These are phyloP conservation scores for Phataginus tricuspis DNA, from an alignment of 2,797 vertebrate species.

Conservation along the genomic window DNA sequence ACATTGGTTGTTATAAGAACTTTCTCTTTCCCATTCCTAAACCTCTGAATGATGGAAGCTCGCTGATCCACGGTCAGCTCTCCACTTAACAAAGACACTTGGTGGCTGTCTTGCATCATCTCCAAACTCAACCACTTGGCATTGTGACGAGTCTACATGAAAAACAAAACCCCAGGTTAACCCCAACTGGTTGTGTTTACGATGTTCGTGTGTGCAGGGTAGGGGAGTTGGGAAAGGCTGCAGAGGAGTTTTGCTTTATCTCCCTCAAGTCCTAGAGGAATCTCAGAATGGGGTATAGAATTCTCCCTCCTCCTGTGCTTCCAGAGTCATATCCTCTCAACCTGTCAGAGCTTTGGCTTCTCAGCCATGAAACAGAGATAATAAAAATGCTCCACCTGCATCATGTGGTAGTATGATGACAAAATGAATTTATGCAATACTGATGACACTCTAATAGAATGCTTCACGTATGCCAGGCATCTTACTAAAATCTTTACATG, in stretches of 20 bases:
- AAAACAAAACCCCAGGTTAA: not conserved
- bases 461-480: not conserved
- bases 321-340: not conserved
- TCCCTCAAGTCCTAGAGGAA: not conserved
- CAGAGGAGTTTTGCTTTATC: not conserved
- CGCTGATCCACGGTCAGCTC: constrained; percentile 85
- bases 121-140: constrained; percentile 82
- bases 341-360: not conserved
- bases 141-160: constrained; percentile 81
- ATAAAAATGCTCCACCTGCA: not conserved
- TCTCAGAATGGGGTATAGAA: not conserved
- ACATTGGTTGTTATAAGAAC: constrained; percentile 89
- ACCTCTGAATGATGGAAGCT: constrained; percentile 86
- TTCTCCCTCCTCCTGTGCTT: not conserved
- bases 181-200: not conserved
- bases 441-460: not conserved
- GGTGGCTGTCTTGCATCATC: constrained; percentile 85
- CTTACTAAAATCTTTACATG: not conserved
- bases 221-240: not conserved
- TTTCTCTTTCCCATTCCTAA: constrained; percentile 87
- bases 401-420: not conserved
- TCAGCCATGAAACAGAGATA: not conserved
- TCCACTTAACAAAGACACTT: constrained; percentile 84
- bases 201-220: rapidly evolving
- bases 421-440: not conserved